Evolutionary conservation across 2,888 invertebrate species (phyloP).

Genomic region (Elegia similella): DNA sequence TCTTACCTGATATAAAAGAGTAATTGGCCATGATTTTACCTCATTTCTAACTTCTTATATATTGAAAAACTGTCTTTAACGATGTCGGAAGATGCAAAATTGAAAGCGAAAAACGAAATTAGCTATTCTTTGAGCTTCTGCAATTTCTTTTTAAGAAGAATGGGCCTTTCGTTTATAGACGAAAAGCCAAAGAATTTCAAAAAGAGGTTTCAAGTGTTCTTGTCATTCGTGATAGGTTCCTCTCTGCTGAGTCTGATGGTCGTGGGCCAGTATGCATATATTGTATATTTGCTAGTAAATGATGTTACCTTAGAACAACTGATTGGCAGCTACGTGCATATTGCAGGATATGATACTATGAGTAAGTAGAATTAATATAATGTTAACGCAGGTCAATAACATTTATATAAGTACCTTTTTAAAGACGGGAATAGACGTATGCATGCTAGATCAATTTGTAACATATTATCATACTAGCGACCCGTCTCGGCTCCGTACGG

Average conservation of each 20-base stretch:
- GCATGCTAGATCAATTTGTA: too few relatives aligned
- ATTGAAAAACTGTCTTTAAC: background rate
- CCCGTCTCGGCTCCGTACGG: too few relatives aligned
- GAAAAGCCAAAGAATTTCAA: conserved; percentile 14
- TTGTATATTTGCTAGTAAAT: conserved; percentile 40
- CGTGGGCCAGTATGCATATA: conserved; percentile 47
- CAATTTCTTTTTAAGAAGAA: conserved; percentile 18
- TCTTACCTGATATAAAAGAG: conserved; percentile 12
- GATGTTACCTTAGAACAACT: conserved; percentile 52
- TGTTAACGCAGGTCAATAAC: too few relatives aligned
- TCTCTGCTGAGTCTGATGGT: conserved; percentile 44
- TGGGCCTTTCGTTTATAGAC: conserved; percentile 24
- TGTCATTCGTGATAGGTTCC: conserved; percentile 21
- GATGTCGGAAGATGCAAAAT: conserved; percentile 12
- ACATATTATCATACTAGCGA: too few relatives aligned
- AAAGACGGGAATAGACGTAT: too few relatives aligned
- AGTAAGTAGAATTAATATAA: conserved; percentile 39
- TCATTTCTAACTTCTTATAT: background rate
- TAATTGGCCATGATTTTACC: background rate
- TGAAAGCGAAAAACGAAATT: conserved; percentile 21
- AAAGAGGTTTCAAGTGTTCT: conserved; percentile 16
- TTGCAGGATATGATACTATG: conserved; percentile 60
- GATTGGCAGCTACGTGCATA: conserved; percentile 53
- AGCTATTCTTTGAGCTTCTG: conserved; percentile 17
- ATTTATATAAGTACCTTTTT: too few relatives aligned